A percentile compares a stretch with the other conserved stretches of the same genome.
Conservation (phyloP, 1,140 invertebrate species). For the Scylla paramamosain region DNA sequence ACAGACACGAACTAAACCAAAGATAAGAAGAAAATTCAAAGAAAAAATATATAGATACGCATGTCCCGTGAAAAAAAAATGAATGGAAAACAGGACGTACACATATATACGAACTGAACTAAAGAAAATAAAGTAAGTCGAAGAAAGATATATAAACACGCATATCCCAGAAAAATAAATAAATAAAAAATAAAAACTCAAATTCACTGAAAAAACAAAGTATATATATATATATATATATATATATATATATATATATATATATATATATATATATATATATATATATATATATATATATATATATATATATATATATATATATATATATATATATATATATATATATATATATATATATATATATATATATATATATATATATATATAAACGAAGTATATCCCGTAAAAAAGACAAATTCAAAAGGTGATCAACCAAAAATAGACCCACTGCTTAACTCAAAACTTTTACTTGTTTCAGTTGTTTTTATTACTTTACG, state of each 20-base stretch:
- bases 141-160: conserved; percentile 30
- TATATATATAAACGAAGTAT: conserved; percentile 26
- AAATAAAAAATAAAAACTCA: too few species aligned
- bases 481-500: too few species aligned
- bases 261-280: conserved; percentile 60
- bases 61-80: background rate
- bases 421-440: too few species aligned
- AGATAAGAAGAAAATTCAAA: background rate
- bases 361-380: conserved; percentile 28
- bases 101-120: background rate
- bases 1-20: too few species aligned
- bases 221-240: conserved; percentile 49
- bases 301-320: conserved; percentile 62
- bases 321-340: background rate
- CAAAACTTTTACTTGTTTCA: too few species aligned
- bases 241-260: conserved; percentile 58
- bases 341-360: conserved; percentile 2
- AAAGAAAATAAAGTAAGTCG: background rate
- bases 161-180: conserved; percentile 29
- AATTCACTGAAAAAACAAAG: background rate
- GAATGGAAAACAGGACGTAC: background rate
- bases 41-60: conserved; percentile 58
- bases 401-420: too few species aligned
- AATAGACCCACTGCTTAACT: too few species aligned
- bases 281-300: conserved; percentile 59